Evolutionary conservation across 2,797 vertebrate genomes (phyloP).

Genomic region (Pseudotriccus pelzelni): DNA sequence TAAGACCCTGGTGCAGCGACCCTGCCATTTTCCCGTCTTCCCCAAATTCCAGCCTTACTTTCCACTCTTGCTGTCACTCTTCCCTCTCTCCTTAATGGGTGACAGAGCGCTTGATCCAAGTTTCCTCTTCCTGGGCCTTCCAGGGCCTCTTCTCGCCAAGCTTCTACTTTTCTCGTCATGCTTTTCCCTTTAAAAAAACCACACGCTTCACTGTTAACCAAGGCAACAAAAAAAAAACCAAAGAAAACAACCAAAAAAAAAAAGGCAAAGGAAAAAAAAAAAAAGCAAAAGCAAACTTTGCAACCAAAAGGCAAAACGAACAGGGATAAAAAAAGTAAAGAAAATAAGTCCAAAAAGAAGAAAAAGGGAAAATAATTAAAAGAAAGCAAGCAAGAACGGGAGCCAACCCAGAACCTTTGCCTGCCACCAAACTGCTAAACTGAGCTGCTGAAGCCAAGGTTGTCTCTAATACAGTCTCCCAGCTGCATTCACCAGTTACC

Average conservation of each 20-base stretch:
- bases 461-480: slow-evolving; percentile 47
- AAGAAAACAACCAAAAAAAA: no score
- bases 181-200: slow-evolving; percentile 86
- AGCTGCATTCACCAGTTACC: slow-evolving; percentile 26
- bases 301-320: slow-evolving; percentile 29
- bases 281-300: slow-evolving; percentile 1
- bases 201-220: slow-evolving; percentile 80
- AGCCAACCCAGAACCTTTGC: slow-evolving; percentile 49
- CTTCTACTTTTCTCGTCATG: slow-evolving; percentile 93
- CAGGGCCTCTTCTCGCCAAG: slow-evolving; percentile 89
- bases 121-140: slow-evolving; percentile 95
- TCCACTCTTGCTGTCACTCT: slow-evolving; percentile 87
- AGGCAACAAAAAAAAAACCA: slow-evolving; percentile 26
- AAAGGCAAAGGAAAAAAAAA: neutral
- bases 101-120: slow-evolving; percentile 82
- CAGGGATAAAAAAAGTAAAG: neutral
- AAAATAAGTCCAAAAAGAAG: slow-evolving; percentile 11
- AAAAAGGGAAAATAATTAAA: slow-evolving; percentile 9
- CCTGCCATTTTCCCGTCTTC: slow-evolving; percentile 61
- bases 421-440: slow-evolving; percentile 63
- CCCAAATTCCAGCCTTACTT: slow-evolving; percentile 86
- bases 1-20: slow-evolving; percentile 37
- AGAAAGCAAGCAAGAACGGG: slow-evolving; percentile 41
- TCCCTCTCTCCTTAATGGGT: slow-evolving; percentile 85
- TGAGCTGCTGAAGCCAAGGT: slow-evolving; percentile 63